These are phyloP conservation scores for Trachelus iudaicus DNA, from an alignment of 2,888 invertebrate species.

Conservation along the genomic window DNA sequence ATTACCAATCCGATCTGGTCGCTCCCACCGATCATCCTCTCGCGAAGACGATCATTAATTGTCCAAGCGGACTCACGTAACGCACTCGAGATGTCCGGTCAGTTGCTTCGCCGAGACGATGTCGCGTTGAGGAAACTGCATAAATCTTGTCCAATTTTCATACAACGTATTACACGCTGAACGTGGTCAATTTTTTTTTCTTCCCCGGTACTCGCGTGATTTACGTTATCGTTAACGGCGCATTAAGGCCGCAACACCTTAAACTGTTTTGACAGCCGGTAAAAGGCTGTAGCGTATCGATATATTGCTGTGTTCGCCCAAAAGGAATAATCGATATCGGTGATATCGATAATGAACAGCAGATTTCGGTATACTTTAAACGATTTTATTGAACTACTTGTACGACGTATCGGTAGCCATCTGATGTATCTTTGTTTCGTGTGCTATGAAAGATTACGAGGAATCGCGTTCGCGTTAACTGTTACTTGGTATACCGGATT, in stretches of 20 bases:
- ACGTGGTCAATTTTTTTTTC: slow-evolving; percentile 12
- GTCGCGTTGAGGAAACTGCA: not conserved
- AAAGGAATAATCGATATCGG: slow-evolving; percentile 2
- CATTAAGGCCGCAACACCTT: slow-evolving; percentile 34
- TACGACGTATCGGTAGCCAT: slow-evolving; percentile 22
- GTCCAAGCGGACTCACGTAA: not conserved
- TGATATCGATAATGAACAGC: no score
- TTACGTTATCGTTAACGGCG: slow-evolving; percentile 36
- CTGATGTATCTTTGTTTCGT: no score
- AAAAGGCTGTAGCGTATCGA: slow-evolving; percentile 4
- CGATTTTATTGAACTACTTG: slow-evolving; percentile 19
- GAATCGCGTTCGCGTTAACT: no score
- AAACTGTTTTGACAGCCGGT: slow-evolving; percentile 29
- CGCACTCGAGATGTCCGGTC: not conserved
- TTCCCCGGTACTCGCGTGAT: slow-evolving; percentile 20
- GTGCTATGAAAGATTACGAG: no score
- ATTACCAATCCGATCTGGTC: no score
- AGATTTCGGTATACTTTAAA: no score
- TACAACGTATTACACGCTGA: not conserved
- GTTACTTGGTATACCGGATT: no score
- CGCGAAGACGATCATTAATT: not conserved
- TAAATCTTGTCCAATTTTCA: not conserved
- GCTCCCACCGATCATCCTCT: no score
- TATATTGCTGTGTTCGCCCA: slow-evolving; percentile 11
- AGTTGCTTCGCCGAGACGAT: not conserved